Evolutionary conservation across 2,888 invertebrate genomes (phyloP).

Genomic region (Dryocosmus kuriphilus): DNA sequence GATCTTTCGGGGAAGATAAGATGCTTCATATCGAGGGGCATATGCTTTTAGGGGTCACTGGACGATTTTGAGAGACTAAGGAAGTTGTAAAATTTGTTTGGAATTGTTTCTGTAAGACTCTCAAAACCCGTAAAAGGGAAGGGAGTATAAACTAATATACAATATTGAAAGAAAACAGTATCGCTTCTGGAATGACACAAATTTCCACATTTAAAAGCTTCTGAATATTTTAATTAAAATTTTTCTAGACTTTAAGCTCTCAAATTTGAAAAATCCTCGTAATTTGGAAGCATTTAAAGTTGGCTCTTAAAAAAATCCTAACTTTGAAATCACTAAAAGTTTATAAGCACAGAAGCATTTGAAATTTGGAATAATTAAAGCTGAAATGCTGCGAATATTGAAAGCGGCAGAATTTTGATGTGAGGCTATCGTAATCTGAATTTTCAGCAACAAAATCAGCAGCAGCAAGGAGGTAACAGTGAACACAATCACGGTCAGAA

Average conservation of each 20-base stretch:
- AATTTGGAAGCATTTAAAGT: not conserved
- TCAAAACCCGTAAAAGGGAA: too few relatives aligned
- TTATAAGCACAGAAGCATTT: not conserved
- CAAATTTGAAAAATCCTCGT: too few relatives aligned
- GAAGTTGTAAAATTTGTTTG: too few relatives aligned
- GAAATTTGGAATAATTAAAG: not conserved
- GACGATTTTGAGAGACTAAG: too few relatives aligned
- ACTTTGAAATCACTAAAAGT: not conserved
- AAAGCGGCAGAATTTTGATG: not conserved
- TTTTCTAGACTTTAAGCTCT: too few relatives aligned
- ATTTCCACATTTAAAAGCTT: not conserved
- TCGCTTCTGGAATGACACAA: too few relatives aligned
- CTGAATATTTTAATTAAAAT: not conserved
- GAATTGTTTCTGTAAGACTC: too few relatives aligned
- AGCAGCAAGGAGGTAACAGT: constrained; percentile 76
- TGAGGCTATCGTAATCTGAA: constrained; percentile 15
- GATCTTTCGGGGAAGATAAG: too few relatives aligned
- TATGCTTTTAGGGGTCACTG: too few relatives aligned
- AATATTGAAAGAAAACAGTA: too few relatives aligned
- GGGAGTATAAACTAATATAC: too few relatives aligned
- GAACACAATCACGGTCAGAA: constrained; percentile 80
- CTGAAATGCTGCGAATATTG: not conserved
- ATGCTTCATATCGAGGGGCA: too few relatives aligned
- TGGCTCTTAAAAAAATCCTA: not conserved
- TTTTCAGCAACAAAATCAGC: constrained; percentile 73